Evolutionary conservation across 2,797 vertebrate genomes (phyloP), one percentile per base, ranked within the genome.

Genomic region (Cyclopterus lumpus): DNA sequence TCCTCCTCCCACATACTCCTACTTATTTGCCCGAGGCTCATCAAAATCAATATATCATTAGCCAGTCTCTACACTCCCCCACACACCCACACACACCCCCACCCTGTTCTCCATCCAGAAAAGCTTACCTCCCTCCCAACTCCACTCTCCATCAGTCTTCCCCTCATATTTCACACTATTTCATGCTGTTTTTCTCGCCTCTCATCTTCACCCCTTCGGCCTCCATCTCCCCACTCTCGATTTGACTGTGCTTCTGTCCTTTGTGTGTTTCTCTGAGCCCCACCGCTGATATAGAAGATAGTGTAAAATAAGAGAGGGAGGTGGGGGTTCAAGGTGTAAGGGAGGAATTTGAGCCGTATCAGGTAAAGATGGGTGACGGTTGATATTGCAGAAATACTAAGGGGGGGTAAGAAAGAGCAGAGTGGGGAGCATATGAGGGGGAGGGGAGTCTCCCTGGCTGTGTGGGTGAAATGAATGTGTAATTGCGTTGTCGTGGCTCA

Each of bases 41-140:
- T 42, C 57, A 84, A 79, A 87, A 94, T 94, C 93, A 93, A 94
- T 94, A 93, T 83, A 91, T 93, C 92, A 93, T 94, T 92, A 93
- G 87, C 82, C 79, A 75, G 66, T 75, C 84, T 85, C 75, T 81
- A 80, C 76, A 42, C 82, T 81, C 76, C 54, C 53, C 88, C 77
- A 71, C 58, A 57, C 16, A 2, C 34, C 28, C 28, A 28, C 26
- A 28, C 26, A 28, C 26, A 28, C 9, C 24, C 26, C 53, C 30
- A 16, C 59, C 58, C 46, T 42, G 40, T 73, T 78, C 73, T 75
- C 75, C 75, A 63, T 75, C 71, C 69, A 81, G 66, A 40, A 46
- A 62, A 61, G 42, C 72, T 15, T 24, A 16, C 42, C 73, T 38
- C 49, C 65, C 53, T 77, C 64, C 8, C 67, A 48, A 32, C 71